Conservation (phyloP, 2,113 vertebrate genomes). For the Grammatotria lemairii region DNA sequence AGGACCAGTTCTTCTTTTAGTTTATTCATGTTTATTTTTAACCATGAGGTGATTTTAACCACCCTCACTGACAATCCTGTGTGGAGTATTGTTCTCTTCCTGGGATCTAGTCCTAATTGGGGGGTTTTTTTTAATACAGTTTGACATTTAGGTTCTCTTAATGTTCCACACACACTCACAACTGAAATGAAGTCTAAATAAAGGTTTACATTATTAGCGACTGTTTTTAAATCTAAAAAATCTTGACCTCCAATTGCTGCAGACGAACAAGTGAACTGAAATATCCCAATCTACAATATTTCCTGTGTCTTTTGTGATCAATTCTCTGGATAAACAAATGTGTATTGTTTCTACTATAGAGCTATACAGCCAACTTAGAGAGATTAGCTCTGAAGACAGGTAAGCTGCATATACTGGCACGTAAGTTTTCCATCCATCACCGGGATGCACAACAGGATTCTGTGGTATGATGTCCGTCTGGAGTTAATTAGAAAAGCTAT, state of each 20-base stretch:
- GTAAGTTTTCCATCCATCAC: background rate
- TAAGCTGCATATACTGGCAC: background rate
- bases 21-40: background rate
- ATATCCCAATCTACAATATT: background rate
- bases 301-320: background rate
- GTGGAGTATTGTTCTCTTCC: background rate
- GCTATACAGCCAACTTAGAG: background rate
- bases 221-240: background rate
- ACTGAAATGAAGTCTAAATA: background rate
- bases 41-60: background rate
- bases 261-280: background rate
- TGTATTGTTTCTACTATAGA: background rate
- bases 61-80: background rate
- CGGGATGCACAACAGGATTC: background rate
- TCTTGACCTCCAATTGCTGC: background rate
- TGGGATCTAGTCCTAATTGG: background rate
- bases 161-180: background rate
- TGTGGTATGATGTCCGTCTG: background rate
- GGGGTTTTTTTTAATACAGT: accelerated
- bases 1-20: background rate
- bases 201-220: background rate
- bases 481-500: conserved; percentile 3
- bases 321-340: background rate
- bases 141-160: background rate
- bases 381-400: background rate